Conservation (phyloP, 2,888 invertebrate species). For the Thysanoteuthis rhombus region DNA sequence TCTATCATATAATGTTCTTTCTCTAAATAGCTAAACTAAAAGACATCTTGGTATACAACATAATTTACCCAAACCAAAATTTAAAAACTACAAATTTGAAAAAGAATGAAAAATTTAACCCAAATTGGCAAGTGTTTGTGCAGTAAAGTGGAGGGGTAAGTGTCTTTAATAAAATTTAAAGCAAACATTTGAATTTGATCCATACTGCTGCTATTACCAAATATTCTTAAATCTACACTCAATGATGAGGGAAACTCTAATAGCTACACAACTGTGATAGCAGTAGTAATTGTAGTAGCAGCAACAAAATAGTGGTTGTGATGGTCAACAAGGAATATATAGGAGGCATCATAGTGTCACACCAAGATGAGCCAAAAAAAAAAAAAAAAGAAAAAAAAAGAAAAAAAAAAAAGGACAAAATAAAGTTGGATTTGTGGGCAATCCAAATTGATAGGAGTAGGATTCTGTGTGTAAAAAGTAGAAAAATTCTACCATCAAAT, state of each 20-base stretch:
- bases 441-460: not conserved
- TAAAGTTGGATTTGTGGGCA: not conserved
- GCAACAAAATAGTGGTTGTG: not conserved
- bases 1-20: slow-evolving; percentile 25
- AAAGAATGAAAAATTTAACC: not conserved
- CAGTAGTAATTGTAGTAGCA: not conserved
- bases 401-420: not conserved
- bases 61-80: slow-evolving; percentile 16
- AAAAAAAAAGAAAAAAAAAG: not conserved
- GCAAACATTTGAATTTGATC: not conserved
- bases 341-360: not conserved
- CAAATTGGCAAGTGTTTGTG: not conserved
- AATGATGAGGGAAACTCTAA: not conserved
- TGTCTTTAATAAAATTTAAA: not conserved
- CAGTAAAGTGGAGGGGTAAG: not conserved
- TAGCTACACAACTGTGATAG: not conserved
- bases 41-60: slow-evolving; percentile 18
- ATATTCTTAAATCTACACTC: not conserved
- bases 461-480: not conserved
- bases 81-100: not conserved
- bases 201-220: not conserved
- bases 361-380: not conserved
- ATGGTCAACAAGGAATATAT: not conserved
- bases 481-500: not conserved
- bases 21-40: slow-evolving; percentile 15